Percentiles rank a stretch among this genome's conserved stretches.
Conservation (phyloP, 2,797 vertebrate species). For the Typhlichthys subterraneus region DNA sequence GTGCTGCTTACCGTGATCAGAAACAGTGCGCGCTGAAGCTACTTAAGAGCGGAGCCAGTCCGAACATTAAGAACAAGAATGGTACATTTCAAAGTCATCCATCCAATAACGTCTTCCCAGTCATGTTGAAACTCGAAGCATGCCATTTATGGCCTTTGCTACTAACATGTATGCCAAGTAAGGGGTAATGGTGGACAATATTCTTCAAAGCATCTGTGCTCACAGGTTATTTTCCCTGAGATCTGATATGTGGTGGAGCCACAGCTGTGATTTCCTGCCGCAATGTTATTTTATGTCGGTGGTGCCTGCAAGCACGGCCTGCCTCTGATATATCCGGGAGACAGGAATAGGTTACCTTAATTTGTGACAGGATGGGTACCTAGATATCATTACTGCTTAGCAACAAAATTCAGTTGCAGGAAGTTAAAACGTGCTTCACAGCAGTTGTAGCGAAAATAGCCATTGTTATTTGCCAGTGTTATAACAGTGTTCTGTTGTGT, state of each 20-base stretch:
- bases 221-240: no score
- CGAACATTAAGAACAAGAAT: slow-evolving; percentile 87
- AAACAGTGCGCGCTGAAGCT: slow-evolving; percentile 89
- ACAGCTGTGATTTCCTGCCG: no score
- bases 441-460: neutral
- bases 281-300: no score
- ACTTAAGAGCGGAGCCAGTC: slow-evolving; percentile 85
- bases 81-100: slow-evolving; percentile 68
- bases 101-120: no score
- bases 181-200: no score
- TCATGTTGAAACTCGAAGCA: slow-evolving; percentile 2
- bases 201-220: no score
- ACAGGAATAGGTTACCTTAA: no score
- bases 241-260: no score
- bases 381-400: neutral
- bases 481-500: neutral
- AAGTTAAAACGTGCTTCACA: neutral
- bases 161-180: neutral
- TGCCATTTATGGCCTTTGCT: neutral
- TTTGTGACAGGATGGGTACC: neutral
- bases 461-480: slow-evolving; percentile 2
- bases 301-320: no score
- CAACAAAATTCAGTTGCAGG: neutral
- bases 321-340: no score
- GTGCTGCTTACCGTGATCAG: slow-evolving; percentile 91